These are phyloP conservation scores for Indicator indicator DNA, from an alignment of 2,113 vertebrate genomes.

Conservation along the genomic window DNA sequence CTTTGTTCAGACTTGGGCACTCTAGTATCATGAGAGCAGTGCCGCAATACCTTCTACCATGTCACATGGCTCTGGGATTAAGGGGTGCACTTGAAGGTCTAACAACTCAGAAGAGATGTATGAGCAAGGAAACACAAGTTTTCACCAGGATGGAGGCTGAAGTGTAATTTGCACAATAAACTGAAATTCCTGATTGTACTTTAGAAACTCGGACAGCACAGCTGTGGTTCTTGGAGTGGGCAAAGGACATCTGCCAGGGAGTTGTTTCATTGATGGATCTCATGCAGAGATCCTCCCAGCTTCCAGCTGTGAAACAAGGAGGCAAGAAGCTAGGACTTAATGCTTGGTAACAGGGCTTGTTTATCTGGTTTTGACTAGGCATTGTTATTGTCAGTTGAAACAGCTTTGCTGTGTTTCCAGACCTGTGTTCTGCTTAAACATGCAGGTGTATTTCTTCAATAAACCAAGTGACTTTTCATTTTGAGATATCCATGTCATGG, in stretches of 20 bases:
- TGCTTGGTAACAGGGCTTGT: accelerated
- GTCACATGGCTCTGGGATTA: neutral
- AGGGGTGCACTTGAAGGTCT: neutral
- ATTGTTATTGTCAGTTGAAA: neutral
- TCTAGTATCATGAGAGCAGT: neutral
- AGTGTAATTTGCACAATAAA: neutral
- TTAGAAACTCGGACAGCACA: neutral
- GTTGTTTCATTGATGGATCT: neutral
- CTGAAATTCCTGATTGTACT: neutral
- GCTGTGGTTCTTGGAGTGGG: neutral
- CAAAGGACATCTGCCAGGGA: neutral
- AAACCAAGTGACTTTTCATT: neutral
- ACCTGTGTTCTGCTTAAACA: neutral
- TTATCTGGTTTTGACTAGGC: neutral
- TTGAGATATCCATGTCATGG: neutral
- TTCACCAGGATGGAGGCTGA: neutral
- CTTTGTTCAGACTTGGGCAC: neutral
- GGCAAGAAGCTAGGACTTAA: neutral
- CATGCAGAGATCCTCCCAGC: neutral
- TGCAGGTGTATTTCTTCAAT: neutral
- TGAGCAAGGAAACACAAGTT: neutral
- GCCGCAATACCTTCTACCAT: accelerated
- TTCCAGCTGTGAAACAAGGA: neutral
- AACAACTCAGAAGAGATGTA: accelerated
- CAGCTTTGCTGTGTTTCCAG: neutral